Evolutionary conservation across 2,888 invertebrate species (phyloP), one percentile per base, ranked within the genome.

Genomic region (Lysandra coridon): DNA sequence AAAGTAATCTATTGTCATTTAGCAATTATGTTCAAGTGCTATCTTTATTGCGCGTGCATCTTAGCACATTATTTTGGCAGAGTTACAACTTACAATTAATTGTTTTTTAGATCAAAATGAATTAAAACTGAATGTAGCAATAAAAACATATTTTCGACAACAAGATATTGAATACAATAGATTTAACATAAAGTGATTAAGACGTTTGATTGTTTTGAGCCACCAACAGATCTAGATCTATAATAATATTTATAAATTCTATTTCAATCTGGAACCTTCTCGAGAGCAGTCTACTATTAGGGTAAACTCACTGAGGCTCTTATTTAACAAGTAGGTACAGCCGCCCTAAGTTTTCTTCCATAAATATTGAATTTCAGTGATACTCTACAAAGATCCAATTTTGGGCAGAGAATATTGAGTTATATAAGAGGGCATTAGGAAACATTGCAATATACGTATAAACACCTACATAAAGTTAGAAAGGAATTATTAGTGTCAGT

Each of bases 301-400:
- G 14, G 33, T 37, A 69, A 69, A 69, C 69, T 69, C 33, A 69
- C 69, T 33, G 33, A 69, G 33, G 33, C 33, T 69, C 69, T 33
- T 37, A 69, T 69, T 69, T 69, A 69, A 33, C 33, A 12, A 69
- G 30, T 49, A 49, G 49, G 49, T 33, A 69, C 69, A 37, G 17
- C 23, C 69, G 33, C 14, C 33, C 69, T 33, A 37, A 69, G 69
- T 69, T 69, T 69, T 69, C 69, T 69, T 14, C 37, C 33, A 69
- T 14, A 69, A 69, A 69, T 69, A 69, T 69, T 69, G 33, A 69
- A 69, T 17, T 69, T 69, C 69, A 33, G 33, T 69, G 33, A 69
- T 33, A 69, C 69, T 69, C 14, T 69, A 37, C 33, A 69, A 69
- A 69, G 4, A 69, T 37, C 69, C 33, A 69, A 69, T 69, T 69